Conservation (phyloP, 2,797 vertebrate genomes). For the Danio tinwini region DNA sequence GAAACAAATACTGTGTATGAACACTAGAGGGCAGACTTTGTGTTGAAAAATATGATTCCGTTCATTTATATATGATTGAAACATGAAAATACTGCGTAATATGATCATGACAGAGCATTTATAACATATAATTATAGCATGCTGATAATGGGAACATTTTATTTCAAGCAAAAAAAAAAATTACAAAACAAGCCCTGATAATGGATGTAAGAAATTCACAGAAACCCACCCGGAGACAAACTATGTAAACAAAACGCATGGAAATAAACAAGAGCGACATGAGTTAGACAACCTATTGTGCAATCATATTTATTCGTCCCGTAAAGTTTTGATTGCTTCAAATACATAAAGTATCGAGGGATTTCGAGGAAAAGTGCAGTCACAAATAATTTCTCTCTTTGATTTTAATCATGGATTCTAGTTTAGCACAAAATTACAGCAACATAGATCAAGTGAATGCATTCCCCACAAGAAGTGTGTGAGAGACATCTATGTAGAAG, state of each 20-base stretch:
- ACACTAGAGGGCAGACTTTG: slow-evolving; percentile 48
- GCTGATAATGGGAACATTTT: slow-evolving; percentile 34
- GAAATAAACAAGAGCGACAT: slow-evolving; percentile 17
- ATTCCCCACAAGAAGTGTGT: slow-evolving; percentile 81
- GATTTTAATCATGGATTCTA: slow-evolving; percentile 67
- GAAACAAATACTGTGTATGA: not conserved
- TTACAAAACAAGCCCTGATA: slow-evolving; percentile 5
- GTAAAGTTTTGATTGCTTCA: slow-evolving; percentile 82
- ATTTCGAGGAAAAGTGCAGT: slow-evolving; percentile 82
- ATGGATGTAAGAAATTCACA: slow-evolving; percentile 21
- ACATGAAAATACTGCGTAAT: not conserved
- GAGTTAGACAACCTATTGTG: slow-evolving; percentile 71
- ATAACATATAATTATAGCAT: slow-evolving; percentile 18
- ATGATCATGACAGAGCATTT: slow-evolving; percentile 5
- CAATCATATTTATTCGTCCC: slow-evolving; percentile 88
- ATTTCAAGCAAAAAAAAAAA: slow-evolving; percentile 23
- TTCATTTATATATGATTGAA: slow-evolving; percentile 1
- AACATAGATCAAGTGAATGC: slow-evolving; percentile 84
- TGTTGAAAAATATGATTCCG: not conserved
- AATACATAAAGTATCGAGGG: slow-evolving; percentile 85
- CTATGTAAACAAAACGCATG: slow-evolving; percentile 38
- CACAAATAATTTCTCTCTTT: slow-evolving; percentile 78
- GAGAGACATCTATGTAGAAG: slow-evolving; percentile 69
- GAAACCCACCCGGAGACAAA: slow-evolving; percentile 12
- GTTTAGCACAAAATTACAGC: slow-evolving; percentile 87